phyloP scores from a whole-genome alignment of 2,797 vertebrate genomes.

The Eleutherodactylus coqui region DNA sequence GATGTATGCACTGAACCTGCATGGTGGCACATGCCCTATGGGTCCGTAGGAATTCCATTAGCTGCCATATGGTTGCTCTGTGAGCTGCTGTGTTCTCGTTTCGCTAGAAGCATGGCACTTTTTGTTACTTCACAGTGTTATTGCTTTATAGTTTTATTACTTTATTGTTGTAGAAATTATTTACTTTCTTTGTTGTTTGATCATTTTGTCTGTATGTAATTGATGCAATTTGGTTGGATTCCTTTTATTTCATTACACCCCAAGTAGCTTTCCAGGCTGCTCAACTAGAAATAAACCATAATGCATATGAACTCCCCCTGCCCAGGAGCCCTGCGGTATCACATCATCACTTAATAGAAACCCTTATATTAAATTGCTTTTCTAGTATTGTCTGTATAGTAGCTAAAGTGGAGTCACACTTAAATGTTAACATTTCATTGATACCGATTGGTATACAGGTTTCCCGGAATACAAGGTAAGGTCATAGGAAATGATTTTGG shows the following conservation, averaged over 20 bases:
- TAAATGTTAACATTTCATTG: background rate
- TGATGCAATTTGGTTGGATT: background rate
- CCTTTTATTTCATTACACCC: background rate
- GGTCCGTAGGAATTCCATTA: background rate
- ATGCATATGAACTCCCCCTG: background rate
- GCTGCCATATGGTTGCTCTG: background rate
- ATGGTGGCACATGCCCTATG: background rate
- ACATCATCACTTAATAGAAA: background rate
- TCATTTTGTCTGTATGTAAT: background rate
- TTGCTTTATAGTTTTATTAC: background rate
- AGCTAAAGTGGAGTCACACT: background rate
- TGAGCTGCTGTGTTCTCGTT: background rate
- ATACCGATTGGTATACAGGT: background rate
- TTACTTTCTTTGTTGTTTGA: background rate
- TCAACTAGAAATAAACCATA: background rate
- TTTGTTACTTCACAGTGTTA: background rate
- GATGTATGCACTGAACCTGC: background rate
- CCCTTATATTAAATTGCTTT: too few relatives aligned
- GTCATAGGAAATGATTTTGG: background rate
- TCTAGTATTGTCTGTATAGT: background rate
- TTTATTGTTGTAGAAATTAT: too few relatives aligned
- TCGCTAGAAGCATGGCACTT: background rate
- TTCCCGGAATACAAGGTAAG: background rate
- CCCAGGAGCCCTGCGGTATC: background rate
- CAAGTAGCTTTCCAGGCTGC: background rate